Evolutionary conservation across 2,888 invertebrate genomes (phyloP), one percentile per base, ranked within the genome.

Genomic region (Sesia apiformis): DNA sequence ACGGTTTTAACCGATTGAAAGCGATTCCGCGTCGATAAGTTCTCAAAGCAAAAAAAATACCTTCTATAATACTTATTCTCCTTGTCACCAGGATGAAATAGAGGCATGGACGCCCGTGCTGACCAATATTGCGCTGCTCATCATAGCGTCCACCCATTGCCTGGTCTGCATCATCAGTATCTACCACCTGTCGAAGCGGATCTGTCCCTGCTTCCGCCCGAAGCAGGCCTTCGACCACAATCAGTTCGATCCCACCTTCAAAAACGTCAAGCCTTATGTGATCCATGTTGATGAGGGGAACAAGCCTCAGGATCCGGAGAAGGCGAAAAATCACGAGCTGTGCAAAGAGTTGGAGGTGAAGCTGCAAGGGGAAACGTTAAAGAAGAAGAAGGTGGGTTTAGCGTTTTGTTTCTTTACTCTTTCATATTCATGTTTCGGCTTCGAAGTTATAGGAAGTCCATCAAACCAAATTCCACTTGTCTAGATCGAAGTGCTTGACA

Each of bases 121-220:
- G 40, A 90, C 92, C 6, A 93, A 93, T 78, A 89, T 92, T 56
- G 92, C 91, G 0, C 78, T 94, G 4, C 85, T 93, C 52, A 81
- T 93, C 59, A 87, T 91, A 38, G 91, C 92, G 5, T 74, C 86
- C 0, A 81, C 91, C 23, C 92, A 93, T 74, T 92, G 91, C 69
- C 69, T 91, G 57, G 84, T 90, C 46, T 89, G 91, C 61, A 77
- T 90, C 54, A 65, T 90, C 55, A 83, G 85, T 61, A 87, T 91
- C 58, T 92, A 90, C 78, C 89, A 90, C 70, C 78, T 90, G 39
- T 89, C 91, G 52, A 82, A 86, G 66, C 78, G 90, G 38, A 76
- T 92, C 51, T 92, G 92, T 65, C 85, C 91, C 38, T 92, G 92
- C 78, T 90, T 92, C 77, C 78, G 83, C 23, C 81, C 82, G 52